Evolutionary conservation across 1,140 invertebrate species (phyloP).

Genomic region (Camponotus vicinus): DNA sequence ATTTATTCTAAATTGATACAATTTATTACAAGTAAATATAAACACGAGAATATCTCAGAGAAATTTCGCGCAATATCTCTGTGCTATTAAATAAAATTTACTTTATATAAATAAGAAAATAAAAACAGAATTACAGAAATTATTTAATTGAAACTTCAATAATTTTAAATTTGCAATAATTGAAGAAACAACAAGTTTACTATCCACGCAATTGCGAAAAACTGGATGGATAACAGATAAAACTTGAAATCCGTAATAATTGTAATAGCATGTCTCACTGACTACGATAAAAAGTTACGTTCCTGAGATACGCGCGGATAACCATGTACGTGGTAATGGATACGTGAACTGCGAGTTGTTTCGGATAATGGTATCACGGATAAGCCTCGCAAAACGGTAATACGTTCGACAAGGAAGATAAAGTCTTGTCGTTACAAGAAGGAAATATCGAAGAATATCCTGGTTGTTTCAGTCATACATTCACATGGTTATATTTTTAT

Average conservation of each 20-base stretch:
- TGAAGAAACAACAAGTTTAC: background rate
- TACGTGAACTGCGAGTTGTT: slow-evolving; percentile 62
- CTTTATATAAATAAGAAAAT: slow-evolving; percentile 5
- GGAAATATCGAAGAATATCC: slow-evolving; percentile 35
- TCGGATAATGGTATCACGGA: slow-evolving; percentile 61
- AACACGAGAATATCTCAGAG: background rate
- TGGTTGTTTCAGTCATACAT: background rate
- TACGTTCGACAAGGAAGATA: slow-evolving; percentile 50
- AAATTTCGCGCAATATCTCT: background rate
- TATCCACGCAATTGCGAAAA: background rate
- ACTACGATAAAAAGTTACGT: slow-evolving; percentile 27
- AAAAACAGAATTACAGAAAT: background rate
- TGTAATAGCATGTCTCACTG: background rate
- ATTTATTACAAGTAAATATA: background rate
- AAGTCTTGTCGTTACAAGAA: background rate
- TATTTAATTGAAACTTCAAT: background rate
- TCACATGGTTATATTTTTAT: slow-evolving; percentile 9
- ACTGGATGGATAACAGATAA: background rate
- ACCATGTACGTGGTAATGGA: slow-evolving; percentile 68
- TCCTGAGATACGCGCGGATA: slow-evolving; percentile 44
- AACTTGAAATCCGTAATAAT: slow-evolving; percentile 17
- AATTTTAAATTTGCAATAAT: background rate
- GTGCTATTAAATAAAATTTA: slow-evolving; percentile 19
- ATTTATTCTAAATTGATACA: background rate
- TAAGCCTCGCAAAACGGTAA: slow-evolving; percentile 61